phyloP scores from a whole-genome alignment of 2,797 vertebrate species.

The Hippopotamyrus pictus region DNA sequence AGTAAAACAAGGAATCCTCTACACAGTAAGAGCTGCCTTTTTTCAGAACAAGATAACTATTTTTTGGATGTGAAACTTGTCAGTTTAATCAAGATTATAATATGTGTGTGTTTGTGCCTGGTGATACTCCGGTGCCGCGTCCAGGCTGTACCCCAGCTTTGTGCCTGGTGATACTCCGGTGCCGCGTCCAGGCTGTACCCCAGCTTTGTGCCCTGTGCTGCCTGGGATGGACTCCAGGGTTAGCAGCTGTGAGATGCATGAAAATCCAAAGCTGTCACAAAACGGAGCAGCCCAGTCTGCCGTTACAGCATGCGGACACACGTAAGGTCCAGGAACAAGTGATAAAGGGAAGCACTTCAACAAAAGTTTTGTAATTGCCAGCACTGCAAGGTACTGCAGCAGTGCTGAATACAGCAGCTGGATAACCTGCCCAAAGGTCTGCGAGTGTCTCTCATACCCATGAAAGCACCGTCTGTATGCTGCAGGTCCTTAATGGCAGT shows the following conservation, averaged over 20 bases:
- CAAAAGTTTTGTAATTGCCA: not conserved
- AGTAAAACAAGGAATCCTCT: not conserved
- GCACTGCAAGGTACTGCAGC: not conserved
- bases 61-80: not conserved
- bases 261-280: not conserved
- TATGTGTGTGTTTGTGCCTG: not conserved
- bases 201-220: not conserved
- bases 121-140: not conserved
- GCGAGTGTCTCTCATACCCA: constrained; percentile 20
- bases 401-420: not conserved
- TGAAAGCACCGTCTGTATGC: not conserved
- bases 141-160: not conserved
- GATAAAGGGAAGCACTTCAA: not conserved
- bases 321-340: not conserved
- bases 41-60: not conserved
- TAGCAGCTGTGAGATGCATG: not conserved
- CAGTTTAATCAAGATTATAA: not conserved
- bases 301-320: not conserved
- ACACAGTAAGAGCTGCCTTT: not conserved
- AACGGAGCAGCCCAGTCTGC: not conserved
- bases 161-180: not conserved
- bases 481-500: not conserved
- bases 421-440: not conserved
- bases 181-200: not conserved
- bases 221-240: not conserved